Evolutionary conservation across 1,140 invertebrate genomes (phyloP).

Genomic region (Drosophila virilis): DNA sequence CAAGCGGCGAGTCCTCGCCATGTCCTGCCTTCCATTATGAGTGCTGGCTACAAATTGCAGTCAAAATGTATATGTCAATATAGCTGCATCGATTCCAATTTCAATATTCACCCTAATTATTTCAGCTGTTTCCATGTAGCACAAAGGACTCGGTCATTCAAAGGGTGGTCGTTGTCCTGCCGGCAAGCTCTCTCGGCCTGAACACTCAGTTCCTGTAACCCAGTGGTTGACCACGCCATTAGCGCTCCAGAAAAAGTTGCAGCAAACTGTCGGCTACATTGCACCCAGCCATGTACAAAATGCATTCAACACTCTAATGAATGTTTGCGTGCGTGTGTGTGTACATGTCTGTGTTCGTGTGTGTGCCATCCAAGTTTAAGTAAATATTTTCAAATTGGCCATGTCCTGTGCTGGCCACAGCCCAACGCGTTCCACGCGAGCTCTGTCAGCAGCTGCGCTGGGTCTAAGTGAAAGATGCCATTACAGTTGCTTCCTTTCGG

Average conservation of each 20-base stretch:
- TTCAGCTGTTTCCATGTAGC: slow-evolving; percentile 21
- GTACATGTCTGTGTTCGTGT: neutral
- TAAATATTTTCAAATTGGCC: slow-evolving; percentile 82
- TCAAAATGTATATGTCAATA: slow-evolving; percentile 24
- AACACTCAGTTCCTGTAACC: neutral
- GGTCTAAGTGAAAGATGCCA: slow-evolving; percentile 60
- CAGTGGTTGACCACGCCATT: slow-evolving; percentile 68
- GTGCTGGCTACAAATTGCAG: slow-evolving; percentile 48
- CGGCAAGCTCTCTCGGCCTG: neutral
- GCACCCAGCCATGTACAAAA: slow-evolving; percentile 17
- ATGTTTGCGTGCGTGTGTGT: slow-evolving; percentile 20
- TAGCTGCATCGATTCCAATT: slow-evolving; percentile 28
- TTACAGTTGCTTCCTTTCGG: slow-evolving; percentile 55
- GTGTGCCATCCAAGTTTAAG: slow-evolving; percentile 60
- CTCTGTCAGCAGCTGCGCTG: slow-evolving; percentile 44
- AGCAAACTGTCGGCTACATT: slow-evolving; percentile 54
- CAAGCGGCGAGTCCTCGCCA: slow-evolving; percentile 17
- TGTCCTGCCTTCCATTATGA: slow-evolving; percentile 1
- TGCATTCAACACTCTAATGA: slow-evolving; percentile 39
- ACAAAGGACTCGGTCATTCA: slow-evolving; percentile 13
- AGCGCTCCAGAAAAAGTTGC: slow-evolving; percentile 67
- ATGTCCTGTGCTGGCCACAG: slow-evolving; percentile 59
- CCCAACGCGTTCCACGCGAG: slow-evolving; percentile 43
- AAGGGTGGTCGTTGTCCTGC: slow-evolving; percentile 25
- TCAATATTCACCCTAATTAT: slow-evolving; percentile 73